Evolutionary conservation across 1,140 invertebrate species (phyloP).

Genomic region (Drosophila nannoptera): DNA sequence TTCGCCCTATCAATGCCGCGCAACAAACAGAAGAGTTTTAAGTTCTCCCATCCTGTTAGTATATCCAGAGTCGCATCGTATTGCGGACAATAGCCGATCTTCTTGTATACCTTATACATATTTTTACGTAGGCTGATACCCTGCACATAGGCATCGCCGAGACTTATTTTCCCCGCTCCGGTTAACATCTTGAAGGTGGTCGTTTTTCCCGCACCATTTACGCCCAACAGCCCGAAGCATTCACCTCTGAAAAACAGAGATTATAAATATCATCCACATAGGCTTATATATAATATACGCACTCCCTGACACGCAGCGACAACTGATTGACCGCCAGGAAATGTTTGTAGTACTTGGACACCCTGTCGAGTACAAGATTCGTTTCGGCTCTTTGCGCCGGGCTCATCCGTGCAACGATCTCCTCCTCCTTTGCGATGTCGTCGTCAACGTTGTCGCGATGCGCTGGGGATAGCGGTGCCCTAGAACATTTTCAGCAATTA

Average conservation of each 20-base stretch:
- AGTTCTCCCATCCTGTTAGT: constrained; percentile 88
- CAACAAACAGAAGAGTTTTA: constrained; percentile 87
- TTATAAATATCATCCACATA: neutral
- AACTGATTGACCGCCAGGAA: constrained; percentile 85
- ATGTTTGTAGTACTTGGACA: constrained; percentile 84
- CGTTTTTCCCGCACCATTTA: constrained; percentile 93
- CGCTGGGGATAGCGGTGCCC: constrained; percentile 46
- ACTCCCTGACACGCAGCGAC: constrained; percentile 81
- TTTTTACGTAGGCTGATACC: constrained; percentile 81
- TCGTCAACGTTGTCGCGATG: constrained; percentile 62
- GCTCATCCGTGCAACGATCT: constrained; percentile 60
- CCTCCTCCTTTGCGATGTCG: constrained; percentile 79
- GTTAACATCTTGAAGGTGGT: constrained; percentile 94
- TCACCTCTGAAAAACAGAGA: constrained; percentile 81
- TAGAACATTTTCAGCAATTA: too few species aligned
- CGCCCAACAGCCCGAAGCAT: constrained; percentile 94
- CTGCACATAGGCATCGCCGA: constrained; percentile 80
- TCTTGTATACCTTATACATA: constrained; percentile 81
- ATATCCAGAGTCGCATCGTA: constrained; percentile 90
- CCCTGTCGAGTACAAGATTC: constrained; percentile 79
- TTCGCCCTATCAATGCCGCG: constrained; percentile 83
- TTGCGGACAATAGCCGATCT: constrained; percentile 90
- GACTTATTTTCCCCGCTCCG: constrained; percentile 85
- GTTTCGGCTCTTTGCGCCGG: constrained; percentile 44
- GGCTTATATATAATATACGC: constrained; percentile 21